phyloP scores from a whole-genome alignment of 2,797 vertebrate genomes.

The Buphagus erythrorhynchus region DNA sequence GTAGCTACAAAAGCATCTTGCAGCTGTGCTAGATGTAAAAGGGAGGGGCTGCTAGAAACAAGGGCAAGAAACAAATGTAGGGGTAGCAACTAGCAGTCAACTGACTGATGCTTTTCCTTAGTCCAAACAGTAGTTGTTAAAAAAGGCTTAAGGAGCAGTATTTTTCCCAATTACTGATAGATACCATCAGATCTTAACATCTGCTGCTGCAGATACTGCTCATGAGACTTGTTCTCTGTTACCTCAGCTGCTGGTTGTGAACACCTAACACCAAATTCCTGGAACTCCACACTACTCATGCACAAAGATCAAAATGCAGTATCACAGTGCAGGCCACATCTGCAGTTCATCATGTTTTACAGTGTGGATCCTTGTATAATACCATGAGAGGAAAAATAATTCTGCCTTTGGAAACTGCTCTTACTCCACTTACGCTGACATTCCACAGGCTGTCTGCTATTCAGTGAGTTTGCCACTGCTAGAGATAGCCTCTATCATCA shows the following conservation, averaged over 20 bases:
- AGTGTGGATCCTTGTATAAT: background rate
- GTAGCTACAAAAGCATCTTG: background rate
- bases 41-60: background rate
- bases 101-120: background rate
- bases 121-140: background rate
- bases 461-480: background rate
- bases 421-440: background rate
- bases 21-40: background rate
- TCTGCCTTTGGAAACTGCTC: background rate
- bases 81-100: background rate
- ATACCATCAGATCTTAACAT: background rate
- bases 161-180: background rate
- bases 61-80: background rate
- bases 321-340: background rate
- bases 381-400: background rate
- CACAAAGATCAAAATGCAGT: background rate
- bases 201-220: background rate
- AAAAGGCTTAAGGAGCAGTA: background rate
- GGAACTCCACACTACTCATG: fast-evolving
- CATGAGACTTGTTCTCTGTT: fast-evolving
- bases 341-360: background rate
- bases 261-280: background rate
- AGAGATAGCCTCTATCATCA: background rate
- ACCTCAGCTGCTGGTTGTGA: background rate
- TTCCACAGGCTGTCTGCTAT: background rate